These are phyloP conservation scores for Loriculus beryllinus DNA, from an alignment of 2,797 vertebrate species.

Conservation along the genomic window DNA sequence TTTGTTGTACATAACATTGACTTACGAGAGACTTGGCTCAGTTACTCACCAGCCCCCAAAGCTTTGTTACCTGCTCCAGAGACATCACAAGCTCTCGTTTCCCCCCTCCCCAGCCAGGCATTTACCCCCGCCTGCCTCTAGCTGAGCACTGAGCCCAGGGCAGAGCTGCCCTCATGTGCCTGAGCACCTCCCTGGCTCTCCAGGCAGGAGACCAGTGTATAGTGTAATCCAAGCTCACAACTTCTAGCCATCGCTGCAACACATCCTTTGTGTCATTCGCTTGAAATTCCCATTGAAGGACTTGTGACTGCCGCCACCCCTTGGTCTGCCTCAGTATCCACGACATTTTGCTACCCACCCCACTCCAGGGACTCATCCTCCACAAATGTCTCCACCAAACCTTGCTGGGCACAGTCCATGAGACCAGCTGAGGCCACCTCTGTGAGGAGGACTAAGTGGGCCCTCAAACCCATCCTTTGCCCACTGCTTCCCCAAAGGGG, in stretches of 20 bases:
- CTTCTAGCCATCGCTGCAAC: background rate
- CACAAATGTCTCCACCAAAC: background rate
- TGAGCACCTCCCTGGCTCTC: background rate
- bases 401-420: background rate
- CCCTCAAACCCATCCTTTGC: background rate
- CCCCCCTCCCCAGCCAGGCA: background rate
- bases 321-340: background rate
- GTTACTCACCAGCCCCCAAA: background rate
- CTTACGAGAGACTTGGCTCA: accelerated
- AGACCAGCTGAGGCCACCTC: background rate
- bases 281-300: background rate
- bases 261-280: background rate
- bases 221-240: background rate
- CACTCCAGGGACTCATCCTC: background rate
- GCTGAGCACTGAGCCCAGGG: background rate
- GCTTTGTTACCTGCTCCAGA: background rate
- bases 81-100: background rate
- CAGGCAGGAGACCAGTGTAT: background rate
- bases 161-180: background rate
- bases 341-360: background rate
- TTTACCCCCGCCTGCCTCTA: background rate
- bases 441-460: background rate
- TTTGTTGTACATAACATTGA: accelerated
- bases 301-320: background rate
- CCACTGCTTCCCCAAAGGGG: background rate